phyloP scores from a whole-genome alignment of 2,113 vertebrate genomes.

The Forbesichthys agassizii region DNA sequence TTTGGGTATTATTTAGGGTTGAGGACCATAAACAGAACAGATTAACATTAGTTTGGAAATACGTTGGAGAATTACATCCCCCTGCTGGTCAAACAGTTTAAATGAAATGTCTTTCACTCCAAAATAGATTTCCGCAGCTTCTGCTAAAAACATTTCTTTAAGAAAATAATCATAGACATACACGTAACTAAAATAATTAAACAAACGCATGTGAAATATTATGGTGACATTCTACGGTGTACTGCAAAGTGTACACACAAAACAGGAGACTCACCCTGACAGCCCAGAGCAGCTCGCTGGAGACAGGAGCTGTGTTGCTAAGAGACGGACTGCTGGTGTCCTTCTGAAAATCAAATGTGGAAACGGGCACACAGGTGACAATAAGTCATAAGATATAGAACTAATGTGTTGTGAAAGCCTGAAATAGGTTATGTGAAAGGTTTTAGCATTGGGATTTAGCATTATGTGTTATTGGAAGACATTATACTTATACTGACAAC shows the following conservation, averaged over 20 bases:
- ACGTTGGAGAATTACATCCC: no score
- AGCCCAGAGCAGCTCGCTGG: slow-evolving; percentile 86
- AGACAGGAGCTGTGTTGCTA: slow-evolving; percentile 70
- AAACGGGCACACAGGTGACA: not conserved
- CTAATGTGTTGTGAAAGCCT: not conserved
- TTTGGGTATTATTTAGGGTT: no score
- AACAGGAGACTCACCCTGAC: slow-evolving; percentile 84
- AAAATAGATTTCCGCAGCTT: not conserved
- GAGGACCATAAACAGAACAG: no score
- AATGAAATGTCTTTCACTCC: not conserved
- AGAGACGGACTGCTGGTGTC: slow-evolving; percentile 90
- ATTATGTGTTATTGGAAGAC: no score
- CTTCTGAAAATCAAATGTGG: slow-evolving; percentile 77
- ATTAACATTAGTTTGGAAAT: no score
- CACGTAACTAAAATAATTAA: not conserved
- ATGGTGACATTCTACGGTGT: not conserved
- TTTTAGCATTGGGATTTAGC: not conserved
- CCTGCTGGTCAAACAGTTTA: no score
- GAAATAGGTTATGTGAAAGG: not conserved
- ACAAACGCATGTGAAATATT: not conserved
- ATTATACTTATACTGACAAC: no score
- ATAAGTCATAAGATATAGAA: not conserved
- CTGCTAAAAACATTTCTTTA: not conserved
- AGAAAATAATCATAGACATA: not conserved
- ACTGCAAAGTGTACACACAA: not conserved